phyloP scores from a whole-genome alignment of 2,888 invertebrate genomes.

The Tetragonula carbonaria region DNA sequence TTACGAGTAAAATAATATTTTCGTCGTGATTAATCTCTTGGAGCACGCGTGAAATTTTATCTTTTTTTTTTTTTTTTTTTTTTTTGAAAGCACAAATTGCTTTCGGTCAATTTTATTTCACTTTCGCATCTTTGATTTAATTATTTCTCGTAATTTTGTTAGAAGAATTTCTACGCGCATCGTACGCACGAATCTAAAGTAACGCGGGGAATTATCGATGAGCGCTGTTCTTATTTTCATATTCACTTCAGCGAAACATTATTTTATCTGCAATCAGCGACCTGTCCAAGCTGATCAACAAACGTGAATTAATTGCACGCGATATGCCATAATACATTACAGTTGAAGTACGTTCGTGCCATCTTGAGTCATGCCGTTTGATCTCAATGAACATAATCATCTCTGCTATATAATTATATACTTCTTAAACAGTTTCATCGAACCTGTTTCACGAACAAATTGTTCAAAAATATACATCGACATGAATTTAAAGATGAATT shows the following conservation, averaged over 20 bases:
- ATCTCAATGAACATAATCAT: conserved; percentile 35
- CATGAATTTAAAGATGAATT: neutral
- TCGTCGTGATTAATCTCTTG: neutral
- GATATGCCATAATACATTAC: conserved; percentile 29
- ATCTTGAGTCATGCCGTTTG: conserved; percentile 8
- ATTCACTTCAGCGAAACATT: neutral
- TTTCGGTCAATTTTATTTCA: neutral
- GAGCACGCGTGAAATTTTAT: neutral
- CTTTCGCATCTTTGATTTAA: too few species aligned
- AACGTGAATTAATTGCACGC: conserved; percentile 41
- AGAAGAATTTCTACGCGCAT: neutral
- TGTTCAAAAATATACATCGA: neutral
- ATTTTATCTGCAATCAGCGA: neutral
- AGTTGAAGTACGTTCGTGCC: conserved; percentile 19
- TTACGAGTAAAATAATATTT: neutral
- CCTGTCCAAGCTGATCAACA: neutral
- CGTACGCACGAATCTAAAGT: neutral
- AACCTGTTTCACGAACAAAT: neutral
- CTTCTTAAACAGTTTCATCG: too few species aligned
- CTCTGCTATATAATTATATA: neutral
- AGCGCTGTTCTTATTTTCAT: neutral
- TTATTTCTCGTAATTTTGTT: neutral
- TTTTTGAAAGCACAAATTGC: neutral
- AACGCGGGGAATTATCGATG: neutral
- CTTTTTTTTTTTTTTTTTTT: neutral